Base-by-base conservation (phyloP, 2,113 vertebrate genomes). In the Morone saxatilis region DNA sequence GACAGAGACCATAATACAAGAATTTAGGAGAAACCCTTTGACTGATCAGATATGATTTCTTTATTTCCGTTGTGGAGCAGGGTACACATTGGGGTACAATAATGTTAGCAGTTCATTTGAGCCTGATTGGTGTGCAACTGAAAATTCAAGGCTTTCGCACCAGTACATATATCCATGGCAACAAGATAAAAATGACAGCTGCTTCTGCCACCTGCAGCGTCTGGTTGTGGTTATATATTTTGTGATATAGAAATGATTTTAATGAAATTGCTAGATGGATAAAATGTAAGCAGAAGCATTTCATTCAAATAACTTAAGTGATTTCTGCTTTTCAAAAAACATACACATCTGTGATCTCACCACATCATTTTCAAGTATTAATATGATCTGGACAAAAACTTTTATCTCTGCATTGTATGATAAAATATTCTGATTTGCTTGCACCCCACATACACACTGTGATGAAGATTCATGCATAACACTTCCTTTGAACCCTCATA, bases 401-500 rank as follows among this genome's bases (percentile, higher is more conserved):
- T 82, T 67, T 56, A 59, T 89, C 59, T 74, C 54, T 75, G 68
- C 65, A 68, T 73, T 80, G 78, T 83, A 45, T 81, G 76, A 82
- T 87, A 45, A 76, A 82, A 85, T 79, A 53, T 76, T 80, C 73
- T 76, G 74, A 90, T 89, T 86, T 71, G 50, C 81, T 86, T 76
- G 36, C 82, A 60, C 50, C 80, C 65, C 81, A 47, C 87, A 76
- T 22, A 69, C 71, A 57, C 53, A 31, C 73, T 31, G 66, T 81
- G 77, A 90, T 82, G 68, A 83, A 75, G 70, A 91, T 72, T 89
- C 83, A 80, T 80, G 47, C 84, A 65, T 71, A 86, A 76, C 83
- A 82, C 82, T 71, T 81, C 69, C 84, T 89, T 90, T 88, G 87
- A 94, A 89, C 82, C 78, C 16, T 86, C 68, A 48, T 43, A 82